Evolutionary conservation across 35 echinoderm and acorn worm species (phyloP).

Genomic region (Lytechinus variegatus): DNA sequence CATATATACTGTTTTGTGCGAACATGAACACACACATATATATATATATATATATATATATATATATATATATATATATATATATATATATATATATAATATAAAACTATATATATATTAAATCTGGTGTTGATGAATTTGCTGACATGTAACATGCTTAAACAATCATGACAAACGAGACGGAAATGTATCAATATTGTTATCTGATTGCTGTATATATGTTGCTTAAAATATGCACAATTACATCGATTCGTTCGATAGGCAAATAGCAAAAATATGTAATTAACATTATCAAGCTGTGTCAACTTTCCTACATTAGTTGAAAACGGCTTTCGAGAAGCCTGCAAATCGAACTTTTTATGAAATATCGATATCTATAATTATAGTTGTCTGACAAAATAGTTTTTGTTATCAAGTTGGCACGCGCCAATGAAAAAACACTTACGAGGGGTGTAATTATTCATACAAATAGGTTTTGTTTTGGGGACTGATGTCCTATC

Average conservation of each 20-base stretch:
- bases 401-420: background rate
- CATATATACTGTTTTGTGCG: too few relatives aligned
- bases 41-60: too few relatives aligned
- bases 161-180: too few relatives aligned
- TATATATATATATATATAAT: too few relatives aligned
- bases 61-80: too few relatives aligned
- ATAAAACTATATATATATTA: too few relatives aligned
- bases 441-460: background rate
- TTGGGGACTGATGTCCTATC: background rate
- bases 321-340: background rate
- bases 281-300: background rate
- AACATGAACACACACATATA: too few relatives aligned
- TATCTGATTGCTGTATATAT: too few relatives aligned
- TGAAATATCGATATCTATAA: background rate
- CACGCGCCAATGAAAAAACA: conserved; percentile 7
- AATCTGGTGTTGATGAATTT: too few relatives aligned
- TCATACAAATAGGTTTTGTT: background rate
- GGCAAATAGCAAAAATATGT: background rate
- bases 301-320: background rate
- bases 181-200: too few relatives aligned
- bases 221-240: too few relatives aligned
- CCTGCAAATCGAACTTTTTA: background rate
- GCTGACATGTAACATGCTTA: too few relatives aligned
- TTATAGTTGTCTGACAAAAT: background rate
- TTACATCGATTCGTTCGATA: background rate